Base-by-base conservation (phyloP, 2,113 vertebrate genomes). In the Bubo blakistoni region DNA sequence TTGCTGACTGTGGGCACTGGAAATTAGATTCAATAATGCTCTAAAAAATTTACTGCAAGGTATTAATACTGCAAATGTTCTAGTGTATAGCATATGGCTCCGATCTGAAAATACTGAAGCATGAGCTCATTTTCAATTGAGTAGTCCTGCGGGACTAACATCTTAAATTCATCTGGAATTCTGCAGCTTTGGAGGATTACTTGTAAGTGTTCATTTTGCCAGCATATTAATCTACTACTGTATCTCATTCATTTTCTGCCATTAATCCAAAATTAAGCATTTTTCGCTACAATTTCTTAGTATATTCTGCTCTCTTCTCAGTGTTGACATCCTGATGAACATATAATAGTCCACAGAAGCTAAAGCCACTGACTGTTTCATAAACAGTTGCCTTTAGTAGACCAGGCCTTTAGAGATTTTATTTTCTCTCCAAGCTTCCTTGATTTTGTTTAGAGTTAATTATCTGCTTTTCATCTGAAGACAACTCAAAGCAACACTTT, bases 161-260 rank as follows among this genome's bases (percentile, higher is more conserved):
- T 95, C 89, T 87, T 87, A 85, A 96, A 91, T 94, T 95, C 91
- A 85, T 95, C 91, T 92, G 86, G 71, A 91, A 42, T 85, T 92
- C 78, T 94, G 86, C 88, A 96, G 65, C 84, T 87, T 94, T 74
- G 20, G 34, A 92, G 40, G 49, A 95, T 81, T 91, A 80, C 83
- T 91, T 77, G 44, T 82, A 94, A 94, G 30, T 36, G 49, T 65
- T 94, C 57, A 0, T 94, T 93, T 79, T 92, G 63, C 77, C 69
- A 94, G 77, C 44, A 49, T 81, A 72, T 85, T 92, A 94, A 89
- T 85, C 59, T 74, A 32, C 49, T 85, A 44, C 73, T 80, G 36
- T 58, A 61, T 65, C 32, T 9, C 54, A 62, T 73, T 85, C 54
- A 72, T 96, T 81, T 94, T 91, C 46, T 92, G 52, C 13, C n/a